Evolutionary conservation across 30 jellyfish, hydroid and myxozoan genomes (phyloP).

Genomic region (Phacellophora camtschatica): DNA sequence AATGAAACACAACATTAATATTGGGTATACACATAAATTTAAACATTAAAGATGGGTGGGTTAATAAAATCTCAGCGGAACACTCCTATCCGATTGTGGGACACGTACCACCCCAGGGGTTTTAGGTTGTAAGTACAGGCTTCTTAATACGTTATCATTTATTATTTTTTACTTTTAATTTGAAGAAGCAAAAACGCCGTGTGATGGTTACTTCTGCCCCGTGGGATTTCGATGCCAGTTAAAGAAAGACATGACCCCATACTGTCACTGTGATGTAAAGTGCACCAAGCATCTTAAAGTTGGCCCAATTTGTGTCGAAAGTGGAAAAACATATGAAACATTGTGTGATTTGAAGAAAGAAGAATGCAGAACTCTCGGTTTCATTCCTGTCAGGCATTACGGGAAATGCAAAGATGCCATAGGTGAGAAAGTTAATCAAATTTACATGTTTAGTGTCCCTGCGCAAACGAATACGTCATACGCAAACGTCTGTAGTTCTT

Average conservation of each 20-base stretch:
- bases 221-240: constrained; percentile 34
- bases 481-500: too few relatives aligned
- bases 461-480: too few relatives aligned
- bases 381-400: constrained; percentile 42
- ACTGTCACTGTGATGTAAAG: constrained; percentile 21
- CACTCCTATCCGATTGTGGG: too few relatives aligned
- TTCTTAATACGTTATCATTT: too few relatives aligned
- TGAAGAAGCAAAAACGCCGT: constrained; percentile 51
- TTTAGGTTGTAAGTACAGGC: too few relatives aligned
- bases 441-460: too few relatives aligned
- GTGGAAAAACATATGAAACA: constrained; percentile 29
- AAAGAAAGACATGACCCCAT: background rate
- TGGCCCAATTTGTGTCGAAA: constrained; percentile 56
- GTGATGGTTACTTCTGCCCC: constrained; percentile 49
- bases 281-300: background rate
- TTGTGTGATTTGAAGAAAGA: constrained; percentile 44
- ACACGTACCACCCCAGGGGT: too few relatives aligned
- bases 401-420: constrained; percentile 29
- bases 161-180: background rate
- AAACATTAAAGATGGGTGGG: too few relatives aligned
- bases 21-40: too few relatives aligned
- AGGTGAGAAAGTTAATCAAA: too few relatives aligned
- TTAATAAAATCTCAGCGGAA: too few relatives aligned
- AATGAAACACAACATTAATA: too few relatives aligned
- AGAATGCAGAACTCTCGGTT: constrained; percentile 26